Evolutionary conservation across 2,797 vertebrate genomes (phyloP).

Genomic region (Crocidura indochinensis): DNA sequence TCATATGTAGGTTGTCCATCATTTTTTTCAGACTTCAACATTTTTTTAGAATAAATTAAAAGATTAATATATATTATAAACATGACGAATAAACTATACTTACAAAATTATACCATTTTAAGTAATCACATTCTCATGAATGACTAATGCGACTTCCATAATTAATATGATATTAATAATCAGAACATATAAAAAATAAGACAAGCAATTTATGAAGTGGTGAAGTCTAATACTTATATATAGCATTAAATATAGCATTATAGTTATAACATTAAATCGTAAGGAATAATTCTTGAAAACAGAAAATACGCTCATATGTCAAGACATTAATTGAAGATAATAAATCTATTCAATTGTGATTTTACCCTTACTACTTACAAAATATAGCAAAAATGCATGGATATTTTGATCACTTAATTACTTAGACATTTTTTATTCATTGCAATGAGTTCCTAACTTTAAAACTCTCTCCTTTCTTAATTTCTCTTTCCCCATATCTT

Average conservation of each 20-base stretch:
- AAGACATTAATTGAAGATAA: conserved; percentile 2
- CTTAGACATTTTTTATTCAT: conserved; percentile 21
- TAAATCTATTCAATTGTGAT: conserved; percentile 3
- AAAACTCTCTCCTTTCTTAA: no score
- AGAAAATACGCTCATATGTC: neutral
- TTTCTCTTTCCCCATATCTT: no score
- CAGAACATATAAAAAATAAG: neutral
- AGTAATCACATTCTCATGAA: neutral
- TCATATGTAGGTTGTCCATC: neutral
- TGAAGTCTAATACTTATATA: neutral
- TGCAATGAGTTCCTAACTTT: neutral
- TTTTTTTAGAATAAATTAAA: neutral
- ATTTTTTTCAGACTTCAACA: neutral
- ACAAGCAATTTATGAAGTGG: neutral
- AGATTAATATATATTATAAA: conserved; percentile 12
- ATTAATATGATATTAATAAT: conserved; percentile 14
- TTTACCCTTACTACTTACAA: conserved; percentile 33
- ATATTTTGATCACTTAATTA: conserved; percentile 44
- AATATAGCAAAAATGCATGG: neutral
- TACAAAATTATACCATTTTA: conserved; percentile 22
- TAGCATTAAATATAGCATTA: neutral
- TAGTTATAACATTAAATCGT: neutral
- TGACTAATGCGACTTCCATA: neutral
- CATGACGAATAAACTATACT: neutral
- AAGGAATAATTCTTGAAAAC: neutral